phyloP scores from a whole-genome alignment of 2,888 invertebrate species.

The Temnothorax unifasciatus region DNA sequence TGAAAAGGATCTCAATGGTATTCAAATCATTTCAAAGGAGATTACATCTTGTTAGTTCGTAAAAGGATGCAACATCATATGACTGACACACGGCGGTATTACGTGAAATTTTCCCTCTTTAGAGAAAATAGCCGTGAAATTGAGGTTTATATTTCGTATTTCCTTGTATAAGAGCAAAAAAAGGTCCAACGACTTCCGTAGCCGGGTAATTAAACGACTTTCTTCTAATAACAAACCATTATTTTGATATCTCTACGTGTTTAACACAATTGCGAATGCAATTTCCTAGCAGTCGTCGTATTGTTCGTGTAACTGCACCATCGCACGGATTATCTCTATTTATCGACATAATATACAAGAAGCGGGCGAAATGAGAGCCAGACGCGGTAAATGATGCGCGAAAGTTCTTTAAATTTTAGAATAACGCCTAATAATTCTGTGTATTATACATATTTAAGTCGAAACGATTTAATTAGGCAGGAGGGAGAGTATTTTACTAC shows the following conservation, averaged over 20 bases:
- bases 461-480: too few relatives aligned
- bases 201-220: neutral
- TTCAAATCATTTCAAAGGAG: conserved; percentile 11
- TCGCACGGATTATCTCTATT: neutral
- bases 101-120: conserved; percentile 19
- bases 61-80: conserved; percentile 22
- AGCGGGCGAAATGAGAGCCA: too few relatives aligned
- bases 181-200: neutral
- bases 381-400: too few relatives aligned
- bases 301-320: neutral
- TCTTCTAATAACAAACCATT: neutral
- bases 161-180: neutral
- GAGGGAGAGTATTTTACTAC: too few relatives aligned
- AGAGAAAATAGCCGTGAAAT: conserved; percentile 1
- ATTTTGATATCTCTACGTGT: neutral
- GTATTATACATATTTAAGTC: too few relatives aligned
- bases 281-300: neutral
- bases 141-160: neutral
- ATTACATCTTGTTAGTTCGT: conserved; percentile 35
- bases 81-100: conserved; percentile 1
- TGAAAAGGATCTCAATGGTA: conserved; percentile 34
- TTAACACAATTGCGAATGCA: neutral
- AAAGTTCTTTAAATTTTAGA: too few relatives aligned
- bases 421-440: too few relatives aligned
- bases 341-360: neutral